A percentile compares a stretch with the other conserved stretches of the same genome.
Conservation (phyloP, 2,888 invertebrate genomes). For the Camponotus fellah region DNA sequence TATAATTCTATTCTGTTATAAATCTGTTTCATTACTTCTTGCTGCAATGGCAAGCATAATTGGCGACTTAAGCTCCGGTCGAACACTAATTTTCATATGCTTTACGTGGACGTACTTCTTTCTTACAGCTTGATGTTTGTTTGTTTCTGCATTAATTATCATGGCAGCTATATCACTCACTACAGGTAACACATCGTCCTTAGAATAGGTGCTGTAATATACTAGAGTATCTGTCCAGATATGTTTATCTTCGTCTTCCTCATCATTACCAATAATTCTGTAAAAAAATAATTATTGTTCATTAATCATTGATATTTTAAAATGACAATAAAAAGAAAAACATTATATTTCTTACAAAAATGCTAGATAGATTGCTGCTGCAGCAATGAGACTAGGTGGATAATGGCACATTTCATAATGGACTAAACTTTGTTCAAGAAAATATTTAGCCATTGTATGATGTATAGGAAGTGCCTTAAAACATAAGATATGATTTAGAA, state of each 20-base stretch:
- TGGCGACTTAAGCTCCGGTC: constrained; percentile 88
- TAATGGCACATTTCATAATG: constrained; percentile 93
- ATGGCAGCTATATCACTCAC: constrained; percentile 90
- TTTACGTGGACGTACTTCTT: constrained; percentile 89
- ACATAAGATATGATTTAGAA: constrained; percentile 46
- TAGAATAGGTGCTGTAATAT: constrained; percentile 92
- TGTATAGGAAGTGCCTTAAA: constrained; percentile 89
- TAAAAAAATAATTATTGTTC: constrained; percentile 7
- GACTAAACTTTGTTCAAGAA: constrained; percentile 94
- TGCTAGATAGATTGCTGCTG: constrained; percentile 93
- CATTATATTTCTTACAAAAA: constrained; percentile 86
- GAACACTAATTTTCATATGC: constrained; percentile 89
- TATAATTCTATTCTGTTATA: constrained; percentile 41
- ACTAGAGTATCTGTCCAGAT: constrained; percentile 92
- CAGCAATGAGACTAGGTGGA: constrained; percentile 94
- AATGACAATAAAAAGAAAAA: background rate
- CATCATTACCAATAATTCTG: constrained; percentile 82
- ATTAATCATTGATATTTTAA: background rate
- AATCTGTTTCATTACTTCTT: constrained; percentile 39
- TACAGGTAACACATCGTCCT: constrained; percentile 90
- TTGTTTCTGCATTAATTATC: constrained; percentile 90
- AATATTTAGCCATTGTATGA: constrained; percentile 95
- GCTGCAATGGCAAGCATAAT: constrained; percentile 62
- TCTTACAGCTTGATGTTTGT: constrained; percentile 91
- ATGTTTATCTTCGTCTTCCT: constrained; percentile 83